Evolutionary conservation across 1,140 invertebrate species (phyloP), one percentile per base, ranked within the genome.

Genomic region (Nebria ingens): DNA sequence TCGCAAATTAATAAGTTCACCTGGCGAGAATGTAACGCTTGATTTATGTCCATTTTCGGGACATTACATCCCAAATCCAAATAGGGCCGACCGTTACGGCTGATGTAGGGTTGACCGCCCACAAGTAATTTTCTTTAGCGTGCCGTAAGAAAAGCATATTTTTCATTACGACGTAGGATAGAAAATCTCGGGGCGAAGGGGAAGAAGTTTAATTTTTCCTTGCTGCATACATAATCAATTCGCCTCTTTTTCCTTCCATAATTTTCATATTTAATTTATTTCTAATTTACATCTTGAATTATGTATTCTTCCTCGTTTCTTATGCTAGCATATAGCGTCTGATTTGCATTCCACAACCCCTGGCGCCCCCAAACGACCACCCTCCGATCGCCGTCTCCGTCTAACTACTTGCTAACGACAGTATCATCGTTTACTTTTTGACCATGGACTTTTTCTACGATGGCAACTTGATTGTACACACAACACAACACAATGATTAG

Each of bases 261-360:
- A 71, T 71, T 71, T 71, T 71, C 65, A 71, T 71, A 71, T 69
- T 71, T 71, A 71, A 71, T 71, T 71, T 71, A 69, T 68, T 71
- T 71, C 68, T 64, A 68, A 71, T 71, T 69, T 71, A 65, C 68
- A 71, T 71, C 64, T 64, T 65, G 68, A 69, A 71, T 71, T 68
- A 71, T 69, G 68, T 67, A 68, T 65, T 64, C 64, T 63, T 62
- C 60, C 61, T 56, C 55, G 53, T 66, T 65, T 61, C 61, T 63
- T 61, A 58, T 54, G 25, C 51, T 63, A 66, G 64, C 65, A 66
- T 67, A 66, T 65, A n/a, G n/a, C n/a, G n/a, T 67, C 65, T 65
- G 64, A 54, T 29, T 50, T 34, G 49, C 21, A 1, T 29, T 52
- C 12, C 40, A 45, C 40, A 13, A 29, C 4, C 25, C 25, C 11